phyloP scores from a whole-genome alignment of 1,140 invertebrate species.

The Lasaia peninsularis region DNA sequence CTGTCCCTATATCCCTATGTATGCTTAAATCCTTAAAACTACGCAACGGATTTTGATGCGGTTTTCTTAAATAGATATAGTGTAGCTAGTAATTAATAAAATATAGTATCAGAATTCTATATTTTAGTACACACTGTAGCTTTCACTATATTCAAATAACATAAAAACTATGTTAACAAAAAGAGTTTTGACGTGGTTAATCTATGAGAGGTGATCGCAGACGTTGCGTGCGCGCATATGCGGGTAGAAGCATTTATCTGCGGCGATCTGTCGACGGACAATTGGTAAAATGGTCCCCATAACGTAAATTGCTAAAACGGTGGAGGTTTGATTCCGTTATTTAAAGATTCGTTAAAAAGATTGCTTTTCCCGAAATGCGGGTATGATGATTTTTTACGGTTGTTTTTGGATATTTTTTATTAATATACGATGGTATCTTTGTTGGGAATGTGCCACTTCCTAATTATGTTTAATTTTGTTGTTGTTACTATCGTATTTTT shows the following conservation, averaged over 20 bases:
- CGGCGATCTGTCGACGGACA: conserved; percentile 50
- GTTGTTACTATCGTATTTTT: background rate
- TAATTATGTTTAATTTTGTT: conserved; percentile 11
- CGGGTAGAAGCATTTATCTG: conserved; percentile 58
- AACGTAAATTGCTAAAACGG: conserved; percentile 67
- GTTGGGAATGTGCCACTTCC: conserved; percentile 18
- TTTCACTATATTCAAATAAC: too few relatives aligned
- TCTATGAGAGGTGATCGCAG: background rate
- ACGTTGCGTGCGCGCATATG: conserved; percentile 64
- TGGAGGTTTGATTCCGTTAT: conserved; percentile 46
- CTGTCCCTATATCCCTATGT: too few relatives aligned
- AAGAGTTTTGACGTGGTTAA: background rate
- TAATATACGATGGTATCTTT: conserved; percentile 25
- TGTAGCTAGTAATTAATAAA: too few relatives aligned
- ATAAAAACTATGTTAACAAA: background rate
- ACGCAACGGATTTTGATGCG: too few relatives aligned
- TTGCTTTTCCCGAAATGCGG: conserved; percentile 63
- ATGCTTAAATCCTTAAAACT: too few relatives aligned
- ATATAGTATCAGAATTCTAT: too few relatives aligned
- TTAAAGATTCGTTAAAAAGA: conserved; percentile 62
- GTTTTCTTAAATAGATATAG: too few relatives aligned
- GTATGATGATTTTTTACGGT: conserved; percentile 53
- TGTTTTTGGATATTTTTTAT: conserved; percentile 36
- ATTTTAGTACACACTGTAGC: too few relatives aligned
- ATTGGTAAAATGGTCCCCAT: conserved; percentile 64